Conservation (phyloP, 2,113 vertebrate species). For the Tragelaphus scriptus region DNA sequence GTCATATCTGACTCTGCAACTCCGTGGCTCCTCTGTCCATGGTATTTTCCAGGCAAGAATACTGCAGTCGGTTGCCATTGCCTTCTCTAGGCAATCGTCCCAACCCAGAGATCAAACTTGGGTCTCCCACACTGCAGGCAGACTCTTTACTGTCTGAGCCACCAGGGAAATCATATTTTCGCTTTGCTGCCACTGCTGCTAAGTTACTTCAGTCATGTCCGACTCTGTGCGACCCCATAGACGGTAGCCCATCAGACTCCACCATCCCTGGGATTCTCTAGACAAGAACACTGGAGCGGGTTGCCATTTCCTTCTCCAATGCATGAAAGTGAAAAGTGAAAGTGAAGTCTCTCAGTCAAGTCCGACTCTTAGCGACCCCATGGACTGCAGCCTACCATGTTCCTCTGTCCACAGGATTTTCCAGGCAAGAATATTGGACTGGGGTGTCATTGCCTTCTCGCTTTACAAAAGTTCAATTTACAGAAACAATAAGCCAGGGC, state of each 20-base stretch:
- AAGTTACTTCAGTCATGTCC: too few relatives aligned
- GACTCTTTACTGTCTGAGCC: not conserved
- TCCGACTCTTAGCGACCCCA: too few relatives aligned
- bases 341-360: too few relatives aligned
- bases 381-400: too few relatives aligned
- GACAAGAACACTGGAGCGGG: too few relatives aligned
- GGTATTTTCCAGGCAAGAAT: not conserved
- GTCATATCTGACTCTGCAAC: accelerated
- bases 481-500: not conserved
- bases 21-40: not conserved
- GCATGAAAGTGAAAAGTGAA: too few relatives aligned
- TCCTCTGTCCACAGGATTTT: too few relatives aligned
- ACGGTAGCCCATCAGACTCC: too few relatives aligned
- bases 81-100: not conserved
- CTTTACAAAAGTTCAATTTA: not conserved
- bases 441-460: not conserved
- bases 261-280: too few relatives aligned
- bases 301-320: too few relatives aligned
- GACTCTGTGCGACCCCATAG: too few relatives aligned
- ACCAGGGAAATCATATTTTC: not conserved
- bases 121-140: not conserved
- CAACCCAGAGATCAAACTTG: not conserved
- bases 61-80: accelerated
- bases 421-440: too few relatives aligned
- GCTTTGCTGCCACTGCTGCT: not conserved